These are phyloP conservation scores for Okamejei kenojei DNA, from an alignment of 2,797 vertebrate species.

Conservation along the genomic window DNA sequence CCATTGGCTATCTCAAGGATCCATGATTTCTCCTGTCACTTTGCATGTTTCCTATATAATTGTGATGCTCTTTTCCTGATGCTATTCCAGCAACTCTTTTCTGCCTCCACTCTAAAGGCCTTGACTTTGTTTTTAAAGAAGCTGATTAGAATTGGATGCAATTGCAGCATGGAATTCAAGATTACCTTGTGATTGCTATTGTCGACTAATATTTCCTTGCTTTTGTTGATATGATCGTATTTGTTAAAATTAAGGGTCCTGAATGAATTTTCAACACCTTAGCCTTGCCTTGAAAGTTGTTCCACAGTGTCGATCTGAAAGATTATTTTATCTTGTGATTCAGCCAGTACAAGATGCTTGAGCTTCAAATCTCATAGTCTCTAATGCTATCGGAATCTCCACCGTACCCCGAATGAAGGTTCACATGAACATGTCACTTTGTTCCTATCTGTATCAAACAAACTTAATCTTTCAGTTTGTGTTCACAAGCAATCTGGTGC, in stretches of 20 bases:
- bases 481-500: too few species aligned
- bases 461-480: not conserved
- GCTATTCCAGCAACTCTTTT: not conserved
- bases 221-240: not conserved
- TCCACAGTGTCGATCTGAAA: not conserved
- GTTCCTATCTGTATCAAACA: not conserved
- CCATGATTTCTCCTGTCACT: not conserved
- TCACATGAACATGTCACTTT: not conserved
- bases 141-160: not conserved
- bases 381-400: not conserved
- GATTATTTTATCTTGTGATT: not conserved
- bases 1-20: too few species aligned
- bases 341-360: not conserved
- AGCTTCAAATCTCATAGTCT: not conserved
- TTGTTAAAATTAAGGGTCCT: not conserved
- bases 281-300: not conserved
- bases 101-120: not conserved
- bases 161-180: not conserved
- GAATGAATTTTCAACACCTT: not conserved
- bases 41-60: not conserved
- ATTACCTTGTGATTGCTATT: not conserved
- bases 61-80: not conserved
- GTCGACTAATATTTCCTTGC: not conserved
- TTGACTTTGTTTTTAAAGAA: not conserved
- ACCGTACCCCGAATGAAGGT: not conserved